phyloP scores from a whole-genome alignment of 2,888 invertebrate genomes.

The Diploptera punctata region DNA sequence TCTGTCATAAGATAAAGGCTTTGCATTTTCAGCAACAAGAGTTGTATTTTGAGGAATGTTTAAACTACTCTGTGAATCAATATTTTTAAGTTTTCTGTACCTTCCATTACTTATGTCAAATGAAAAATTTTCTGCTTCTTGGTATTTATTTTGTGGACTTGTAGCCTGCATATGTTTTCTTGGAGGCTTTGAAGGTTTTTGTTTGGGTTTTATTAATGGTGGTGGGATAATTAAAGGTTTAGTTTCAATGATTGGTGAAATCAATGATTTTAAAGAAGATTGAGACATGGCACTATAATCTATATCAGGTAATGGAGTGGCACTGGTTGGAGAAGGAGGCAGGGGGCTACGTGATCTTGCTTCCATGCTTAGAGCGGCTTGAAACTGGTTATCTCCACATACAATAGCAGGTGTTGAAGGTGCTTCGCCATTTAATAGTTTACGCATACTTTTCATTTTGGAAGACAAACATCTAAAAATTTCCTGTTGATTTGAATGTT shows the following conservation, averaged over 20 bases:
- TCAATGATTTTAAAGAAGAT: conserved; percentile 41
- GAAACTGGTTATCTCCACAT: conserved; percentile 77
- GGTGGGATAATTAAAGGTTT: conserved; percentile 28
- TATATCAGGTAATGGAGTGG: conserved; percentile 57
- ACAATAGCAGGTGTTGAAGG: conserved; percentile 56
- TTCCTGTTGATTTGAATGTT: conserved; percentile 82
- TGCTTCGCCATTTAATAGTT: conserved; percentile 67
- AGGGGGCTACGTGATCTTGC: conserved; percentile 83
- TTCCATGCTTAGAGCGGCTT: conserved; percentile 77
- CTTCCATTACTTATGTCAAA: conserved; percentile 61
- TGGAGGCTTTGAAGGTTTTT: conserved; percentile 68
- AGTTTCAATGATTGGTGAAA: conserved; percentile 22
- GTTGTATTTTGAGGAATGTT: conserved; percentile 48
- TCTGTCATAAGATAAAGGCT: conserved; percentile 69
- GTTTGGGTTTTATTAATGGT: conserved; percentile 49
- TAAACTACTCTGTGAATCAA: conserved; percentile 51
- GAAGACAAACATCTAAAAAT: conserved; percentile 81
- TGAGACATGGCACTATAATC: conserved; percentile 49
- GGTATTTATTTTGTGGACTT: conserved; percentile 12
- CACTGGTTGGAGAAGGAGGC: conserved; percentile 68
- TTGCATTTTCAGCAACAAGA: conserved; percentile 44
- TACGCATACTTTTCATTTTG: conserved; percentile 89
- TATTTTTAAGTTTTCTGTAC: conserved; percentile 62
- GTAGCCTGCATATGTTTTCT: conserved; percentile 56
- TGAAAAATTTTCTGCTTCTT: conserved; percentile 52